Percentiles rank a stretch among this genome's conserved stretches.
Conservation (phyloP, 37 sponge, comb jelly and placozoan genomes). For the Mnemiopsis leidyi region DNA sequence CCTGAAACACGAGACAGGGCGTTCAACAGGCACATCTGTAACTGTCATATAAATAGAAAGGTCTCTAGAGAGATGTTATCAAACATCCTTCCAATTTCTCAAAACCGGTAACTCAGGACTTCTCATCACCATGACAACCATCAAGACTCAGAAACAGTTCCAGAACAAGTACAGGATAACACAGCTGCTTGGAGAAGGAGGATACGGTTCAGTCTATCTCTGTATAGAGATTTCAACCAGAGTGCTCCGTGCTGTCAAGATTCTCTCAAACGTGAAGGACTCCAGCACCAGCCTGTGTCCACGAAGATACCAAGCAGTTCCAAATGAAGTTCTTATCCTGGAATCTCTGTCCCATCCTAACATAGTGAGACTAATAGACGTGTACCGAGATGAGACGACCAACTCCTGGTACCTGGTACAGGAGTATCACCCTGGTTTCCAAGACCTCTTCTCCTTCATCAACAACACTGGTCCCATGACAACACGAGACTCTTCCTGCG, state of each 20-base stretch:
- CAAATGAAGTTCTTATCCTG: slow-evolving; percentile 25
- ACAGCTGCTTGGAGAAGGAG: slow-evolving; percentile 1
- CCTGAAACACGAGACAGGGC: neutral
- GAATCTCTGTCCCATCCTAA: slow-evolving; percentile 21
- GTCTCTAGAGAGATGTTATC: too few relatives aligned
- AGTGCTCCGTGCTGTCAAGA: neutral
- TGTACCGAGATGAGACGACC: neutral
- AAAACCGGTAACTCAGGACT: too few relatives aligned
- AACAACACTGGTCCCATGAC: neutral
- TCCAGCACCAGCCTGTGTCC: neutral
- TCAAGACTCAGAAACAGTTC: neutral
- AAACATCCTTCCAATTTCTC: too few relatives aligned
- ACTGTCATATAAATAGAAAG: too few relatives aligned
- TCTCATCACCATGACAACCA: neutral
- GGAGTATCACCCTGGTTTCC: slow-evolving; percentile 24
- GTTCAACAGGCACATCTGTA: too few relatives aligned
- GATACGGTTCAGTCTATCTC: neutral
- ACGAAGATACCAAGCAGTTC: neutral
- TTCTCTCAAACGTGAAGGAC: neutral
- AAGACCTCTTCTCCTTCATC: slow-evolving; percentile 35
- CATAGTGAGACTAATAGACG: slow-evolving; percentile 16
- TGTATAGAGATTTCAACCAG: neutral
- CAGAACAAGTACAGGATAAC: neutral
- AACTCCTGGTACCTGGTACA: slow-evolving; percentile 22
- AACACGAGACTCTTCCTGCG: neutral